These are phyloP conservation scores for Drosophila willistoni DNA, from an alignment of 1,140 invertebrate species.

Conservation along the genomic window DNA sequence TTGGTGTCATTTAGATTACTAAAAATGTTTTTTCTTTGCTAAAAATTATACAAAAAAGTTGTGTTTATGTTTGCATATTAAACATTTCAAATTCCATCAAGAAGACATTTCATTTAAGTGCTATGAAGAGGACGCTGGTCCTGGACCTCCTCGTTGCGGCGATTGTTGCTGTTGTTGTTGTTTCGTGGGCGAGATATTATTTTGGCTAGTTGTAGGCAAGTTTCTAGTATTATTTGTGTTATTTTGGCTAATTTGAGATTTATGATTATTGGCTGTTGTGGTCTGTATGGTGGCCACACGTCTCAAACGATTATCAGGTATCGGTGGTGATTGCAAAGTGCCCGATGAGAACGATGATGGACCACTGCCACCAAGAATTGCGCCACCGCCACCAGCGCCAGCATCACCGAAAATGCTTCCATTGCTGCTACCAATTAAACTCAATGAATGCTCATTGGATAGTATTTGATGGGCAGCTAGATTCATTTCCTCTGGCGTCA, in stretches of 20 bases:
- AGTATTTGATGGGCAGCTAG: constrained; percentile 78
- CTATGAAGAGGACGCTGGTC: constrained; percentile 62
- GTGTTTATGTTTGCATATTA: constrained; percentile 12
- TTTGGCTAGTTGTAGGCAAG: constrained; percentile 57
- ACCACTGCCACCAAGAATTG: constrained; percentile 60
- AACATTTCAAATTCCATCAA: constrained; percentile 68
- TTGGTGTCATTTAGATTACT: constrained; percentile 31
- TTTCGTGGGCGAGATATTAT: constrained; percentile 47
- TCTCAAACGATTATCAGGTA: constrained; percentile 76
- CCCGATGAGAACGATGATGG: constrained; percentile 67
- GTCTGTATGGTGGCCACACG: constrained; percentile 72
- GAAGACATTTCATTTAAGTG: constrained; percentile 68
- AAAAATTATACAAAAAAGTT: constrained; percentile 66
- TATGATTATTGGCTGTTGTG: constrained; percentile 67
- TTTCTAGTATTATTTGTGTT: constrained; percentile 44
- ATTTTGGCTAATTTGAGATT: constrained; percentile 73
- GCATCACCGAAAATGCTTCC: constrained; percentile 66
- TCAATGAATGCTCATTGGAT: constrained; percentile 68
- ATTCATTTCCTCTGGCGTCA: constrained; percentile 98
- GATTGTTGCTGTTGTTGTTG: constrained; percentile 48
- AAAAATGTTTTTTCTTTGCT: constrained; percentile 58
- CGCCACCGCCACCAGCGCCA: constrained; percentile 37
- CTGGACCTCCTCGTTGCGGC: constrained; percentile 45
- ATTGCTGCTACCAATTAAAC: constrained; percentile 68
- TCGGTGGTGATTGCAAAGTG: constrained; percentile 71